Percentiles rank a stretch among this genome's conserved stretches.
Conservation (phyloP, 2,888 invertebrate species). For the Dascillus cervinus region DNA sequence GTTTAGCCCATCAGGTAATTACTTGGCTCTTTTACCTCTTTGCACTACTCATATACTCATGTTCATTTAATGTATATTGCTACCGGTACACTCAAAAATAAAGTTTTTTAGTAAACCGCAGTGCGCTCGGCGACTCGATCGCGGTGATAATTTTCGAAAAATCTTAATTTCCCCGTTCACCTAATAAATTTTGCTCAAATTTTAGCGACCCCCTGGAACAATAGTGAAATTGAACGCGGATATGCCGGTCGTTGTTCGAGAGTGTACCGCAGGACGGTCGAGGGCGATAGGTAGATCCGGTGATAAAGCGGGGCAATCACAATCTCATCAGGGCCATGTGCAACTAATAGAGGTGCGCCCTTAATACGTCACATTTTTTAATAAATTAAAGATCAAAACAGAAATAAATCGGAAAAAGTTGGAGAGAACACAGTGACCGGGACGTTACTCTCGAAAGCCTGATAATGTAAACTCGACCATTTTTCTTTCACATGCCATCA, state of each 20-base stretch:
- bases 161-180: too few relatives aligned
- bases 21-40: slow-evolving; percentile 19
- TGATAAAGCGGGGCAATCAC: slow-evolving; percentile 39
- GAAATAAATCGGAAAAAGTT: too few relatives aligned
- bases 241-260: slow-evolving; percentile 8
- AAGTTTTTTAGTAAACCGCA: too few relatives aligned
- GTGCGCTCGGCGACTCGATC: too few relatives aligned
- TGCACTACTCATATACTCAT: slow-evolving; percentile 2
- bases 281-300: slow-evolving; percentile 24
- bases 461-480: slow-evolving; percentile 32
- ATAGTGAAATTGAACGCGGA: background rate
- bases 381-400: background rate
- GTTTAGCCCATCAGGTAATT: slow-evolving; percentile 30
- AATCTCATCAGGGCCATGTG: slow-evolving; percentile 38
- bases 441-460: slow-evolving; percentile 24
- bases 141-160: too few relatives aligned
- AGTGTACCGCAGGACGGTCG: slow-evolving; percentile 29
- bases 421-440: slow-evolving; percentile 6
- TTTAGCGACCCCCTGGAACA: too few relatives aligned
- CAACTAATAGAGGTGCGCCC: too few relatives aligned
- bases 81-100: too few relatives aligned
- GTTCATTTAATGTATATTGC: too few relatives aligned
- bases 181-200: too few relatives aligned
- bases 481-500: slow-evolving; percentile 36
- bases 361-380: slow-evolving; percentile 2